Evolutionary conservation across 2,888 invertebrate species (phyloP).

Genomic region (Chirona hameri): DNA sequence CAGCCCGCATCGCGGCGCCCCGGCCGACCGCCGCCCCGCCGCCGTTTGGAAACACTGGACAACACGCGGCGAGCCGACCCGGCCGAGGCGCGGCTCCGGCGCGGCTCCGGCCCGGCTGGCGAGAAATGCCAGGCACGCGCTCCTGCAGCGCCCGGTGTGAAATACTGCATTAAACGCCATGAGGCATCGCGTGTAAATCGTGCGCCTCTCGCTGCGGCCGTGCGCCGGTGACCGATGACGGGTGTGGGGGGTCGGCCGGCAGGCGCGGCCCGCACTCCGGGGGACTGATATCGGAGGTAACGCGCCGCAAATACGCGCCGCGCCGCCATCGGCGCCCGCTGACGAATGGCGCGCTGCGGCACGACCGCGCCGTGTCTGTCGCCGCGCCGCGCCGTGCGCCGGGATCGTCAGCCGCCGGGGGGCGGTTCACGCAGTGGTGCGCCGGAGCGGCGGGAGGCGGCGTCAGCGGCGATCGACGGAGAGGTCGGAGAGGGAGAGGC

Average conservation of each 20-base stretch:
- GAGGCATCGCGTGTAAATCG: conserved; percentile 7
- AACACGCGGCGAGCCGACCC: not conserved
- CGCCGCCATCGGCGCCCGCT: not conserved
- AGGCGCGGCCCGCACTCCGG: not conserved
- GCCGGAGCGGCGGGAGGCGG: not conserved
- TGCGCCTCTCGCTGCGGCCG: not conserved
- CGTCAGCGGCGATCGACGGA: not conserved
- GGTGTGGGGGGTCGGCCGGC: not conserved
- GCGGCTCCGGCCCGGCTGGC: not conserved
- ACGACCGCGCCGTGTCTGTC: not conserved
- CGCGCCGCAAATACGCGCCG: conserved; percentile 6
- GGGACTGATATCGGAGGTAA: conserved; percentile 10
- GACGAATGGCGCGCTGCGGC: not conserved
- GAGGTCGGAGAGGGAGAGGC: no score
- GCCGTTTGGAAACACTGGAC: not conserved
- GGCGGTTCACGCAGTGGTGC: not conserved
- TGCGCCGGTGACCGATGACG: not conserved
- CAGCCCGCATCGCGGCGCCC: not conserved
- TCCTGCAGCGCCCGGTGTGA: conserved; percentile 22
- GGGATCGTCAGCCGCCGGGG: not conserved
- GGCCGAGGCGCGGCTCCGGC: not conserved
- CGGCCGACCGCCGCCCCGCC: not conserved
- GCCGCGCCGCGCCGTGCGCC: not conserved
- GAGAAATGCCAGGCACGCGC: conserved; percentile 5
- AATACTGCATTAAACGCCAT: conserved; percentile 29